Evolutionary conservation across 2,888 invertebrate genomes (phyloP).

Genomic region (Lycophotia porphyrea): DNA sequence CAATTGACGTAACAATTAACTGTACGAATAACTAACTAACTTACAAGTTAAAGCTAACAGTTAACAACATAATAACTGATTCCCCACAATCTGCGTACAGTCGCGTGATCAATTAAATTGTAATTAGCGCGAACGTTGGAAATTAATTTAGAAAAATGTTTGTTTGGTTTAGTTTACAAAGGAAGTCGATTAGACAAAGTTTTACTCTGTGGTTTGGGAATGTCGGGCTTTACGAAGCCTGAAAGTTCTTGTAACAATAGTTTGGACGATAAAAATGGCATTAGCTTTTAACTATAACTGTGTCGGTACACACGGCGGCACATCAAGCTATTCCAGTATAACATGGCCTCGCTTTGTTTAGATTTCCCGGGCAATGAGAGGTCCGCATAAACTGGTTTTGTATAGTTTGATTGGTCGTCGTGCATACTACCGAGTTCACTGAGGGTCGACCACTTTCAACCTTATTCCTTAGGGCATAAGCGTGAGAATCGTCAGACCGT

Average conservation of each 20-base stretch:
- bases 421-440: no score
- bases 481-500: no score
- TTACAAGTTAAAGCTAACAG: slow-evolving; percentile 41
- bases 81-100: slow-evolving; percentile 33
- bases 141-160: slow-evolving; percentile 52
- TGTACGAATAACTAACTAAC: slow-evolving; percentile 37
- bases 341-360: no score
- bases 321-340: no score
- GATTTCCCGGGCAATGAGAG: no score
- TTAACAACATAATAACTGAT: slow-evolving; percentile 45
- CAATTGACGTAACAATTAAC: slow-evolving; percentile 27
- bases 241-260: slow-evolving; percentile 3
- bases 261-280: slow-evolving; percentile 4
- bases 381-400: no score
- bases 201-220: slow-evolving; percentile 8
- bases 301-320: no score
- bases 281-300: not conserved
- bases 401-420: no score
- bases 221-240: not conserved
- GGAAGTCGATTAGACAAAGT: slow-evolving; percentile 36
- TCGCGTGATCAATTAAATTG: slow-evolving; percentile 58
- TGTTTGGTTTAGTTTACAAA: slow-evolving; percentile 43
- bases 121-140: slow-evolving; percentile 25
- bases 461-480: no score
- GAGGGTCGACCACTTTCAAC: no score